Evolutionary conservation across 2,113 vertebrate species (phyloP), one percentile per base, ranked within the genome.

Genomic region (Cephalopterus ornatus): DNA sequence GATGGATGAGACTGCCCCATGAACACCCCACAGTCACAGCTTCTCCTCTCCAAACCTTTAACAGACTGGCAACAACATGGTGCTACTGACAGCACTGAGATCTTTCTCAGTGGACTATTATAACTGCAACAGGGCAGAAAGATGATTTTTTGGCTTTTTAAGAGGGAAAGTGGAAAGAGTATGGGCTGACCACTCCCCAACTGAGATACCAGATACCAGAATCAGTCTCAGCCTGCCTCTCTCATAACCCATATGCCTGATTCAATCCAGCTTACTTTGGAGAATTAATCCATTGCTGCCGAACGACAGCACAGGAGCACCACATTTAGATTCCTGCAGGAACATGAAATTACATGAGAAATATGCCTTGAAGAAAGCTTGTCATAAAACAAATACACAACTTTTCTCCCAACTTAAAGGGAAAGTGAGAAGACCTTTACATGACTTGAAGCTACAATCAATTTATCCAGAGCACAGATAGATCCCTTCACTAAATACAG

Each of bases 381-480:
- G 11, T 33, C 47, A 8, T 56, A 53, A 83, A 85, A 68, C 5
- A 8, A 35, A 65, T 32, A 80, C 4, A 52, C 6, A 82, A 35
- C 6, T 70, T 46, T 42, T 62, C 26, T 55, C 30, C n/a, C 21
- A 49, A 42, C 4, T 8, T 19, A 27, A 83, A 41, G 47, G 5
- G 8, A 27, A 68, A 41, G 63, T 23, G 17, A 78, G 21, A 82
- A 67, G 44, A 30, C 26, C 13, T 49, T 82, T 7, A 5, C 5
- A 19, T 5, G 50, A 66, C 30, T 39, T 1, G 0, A 42, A 3
- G 61, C 21, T 4, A 61, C 18, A 72, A 85, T 7, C 0, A 6
- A 32, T 37, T 73, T 62, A 66, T 32, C 15, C 18, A 42, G 32
- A 32, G 14, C 8, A 65, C 3, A 59, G 39, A 27, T 16, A 72